Evolutionary conservation across 2,888 invertebrate species (phyloP).

Genomic region (Branchipolynoe longqiensis): DNA sequence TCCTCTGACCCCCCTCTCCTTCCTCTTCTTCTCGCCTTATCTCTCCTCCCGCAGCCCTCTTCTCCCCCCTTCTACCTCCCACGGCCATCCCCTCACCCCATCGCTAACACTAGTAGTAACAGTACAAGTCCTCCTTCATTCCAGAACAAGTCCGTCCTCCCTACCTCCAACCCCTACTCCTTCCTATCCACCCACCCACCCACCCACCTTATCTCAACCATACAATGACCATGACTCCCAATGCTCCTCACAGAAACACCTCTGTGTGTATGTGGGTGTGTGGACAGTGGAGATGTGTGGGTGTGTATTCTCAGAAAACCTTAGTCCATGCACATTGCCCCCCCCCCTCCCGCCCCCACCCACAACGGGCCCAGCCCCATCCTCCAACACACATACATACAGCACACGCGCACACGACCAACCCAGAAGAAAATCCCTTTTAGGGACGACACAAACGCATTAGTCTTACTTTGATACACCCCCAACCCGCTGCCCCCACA

Average conservation of each 20-base stretch:
- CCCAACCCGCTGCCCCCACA: too few relatives aligned
- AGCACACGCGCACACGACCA: neutral
- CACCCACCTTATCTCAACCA: neutral
- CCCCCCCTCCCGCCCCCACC: neutral
- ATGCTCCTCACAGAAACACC: too few relatives aligned
- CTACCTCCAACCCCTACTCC: neutral
- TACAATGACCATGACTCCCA: too few relatives aligned
- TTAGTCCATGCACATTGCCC: too few relatives aligned
- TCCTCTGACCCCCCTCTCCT: neutral
- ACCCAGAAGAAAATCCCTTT: conserved; percentile 19
- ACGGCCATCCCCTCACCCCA: neutral
- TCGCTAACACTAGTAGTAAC: too few relatives aligned
- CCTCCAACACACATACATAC: too few relatives aligned
- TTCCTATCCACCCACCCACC: neutral
- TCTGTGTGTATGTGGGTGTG: too few relatives aligned
- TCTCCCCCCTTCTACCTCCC: neutral
- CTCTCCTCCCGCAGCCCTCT: neutral
- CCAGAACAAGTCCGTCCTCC: too few relatives aligned
- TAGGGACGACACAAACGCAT: neutral
- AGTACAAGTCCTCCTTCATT: too few relatives aligned
- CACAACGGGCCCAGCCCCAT: too few relatives aligned
- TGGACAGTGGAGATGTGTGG: too few relatives aligned
- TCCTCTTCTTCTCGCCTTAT: neutral
- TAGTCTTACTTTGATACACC: conserved; percentile 19
- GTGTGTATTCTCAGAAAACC: neutral